These are phyloP conservation scores for Zoanthus sociatus DNA, from an alignment of 92 coral and sea anemone species.

Conservation along the genomic window DNA sequence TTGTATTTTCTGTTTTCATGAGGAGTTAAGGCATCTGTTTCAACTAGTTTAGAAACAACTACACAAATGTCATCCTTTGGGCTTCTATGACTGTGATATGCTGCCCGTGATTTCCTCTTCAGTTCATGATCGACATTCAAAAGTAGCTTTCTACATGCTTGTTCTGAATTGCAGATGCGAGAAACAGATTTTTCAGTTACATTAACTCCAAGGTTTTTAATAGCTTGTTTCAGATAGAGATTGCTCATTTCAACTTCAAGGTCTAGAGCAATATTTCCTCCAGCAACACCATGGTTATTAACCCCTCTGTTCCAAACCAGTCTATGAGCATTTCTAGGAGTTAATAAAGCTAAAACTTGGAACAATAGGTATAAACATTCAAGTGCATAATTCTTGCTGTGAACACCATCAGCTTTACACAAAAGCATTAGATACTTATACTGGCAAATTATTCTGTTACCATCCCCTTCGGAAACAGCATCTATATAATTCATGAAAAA, in stretches of 20 bases:
- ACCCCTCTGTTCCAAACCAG: constrained; percentile 53
- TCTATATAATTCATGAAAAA: constrained; percentile 61
- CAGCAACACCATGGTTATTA: constrained; percentile 25
- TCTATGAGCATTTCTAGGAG: constrained; percentile 42
- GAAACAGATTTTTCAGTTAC: constrained; percentile 28
- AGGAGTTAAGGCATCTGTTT: constrained; percentile 19
- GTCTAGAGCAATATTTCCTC: constrained; percentile 52
- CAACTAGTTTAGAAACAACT: constrained; percentile 35
- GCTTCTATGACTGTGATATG: constrained; percentile 11
- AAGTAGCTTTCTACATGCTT: constrained; percentile 1
- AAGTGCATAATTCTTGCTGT: constrained; percentile 4
- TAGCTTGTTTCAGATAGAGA: constrained; percentile 43
- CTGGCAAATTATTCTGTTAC: constrained; percentile 36
- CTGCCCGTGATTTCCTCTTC: not conserved
- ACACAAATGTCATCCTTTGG: constrained; percentile 1
- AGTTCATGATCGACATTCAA: not conserved
- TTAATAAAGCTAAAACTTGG: constrained; percentile 31
- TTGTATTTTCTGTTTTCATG: constrained; percentile 25
- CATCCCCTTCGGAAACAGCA: constrained; percentile 44
- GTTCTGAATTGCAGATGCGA: constrained; percentile 9
- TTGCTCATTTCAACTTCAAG: constrained; percentile 61
- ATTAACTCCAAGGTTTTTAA: constrained; percentile 50
- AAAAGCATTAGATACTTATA: constrained; percentile 21
- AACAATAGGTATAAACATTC: constrained; percentile 25
- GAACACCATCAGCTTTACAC: constrained; percentile 34